Conservation (phyloP, 2,888 invertebrate species). For the Oxytorus armatus region DNA sequence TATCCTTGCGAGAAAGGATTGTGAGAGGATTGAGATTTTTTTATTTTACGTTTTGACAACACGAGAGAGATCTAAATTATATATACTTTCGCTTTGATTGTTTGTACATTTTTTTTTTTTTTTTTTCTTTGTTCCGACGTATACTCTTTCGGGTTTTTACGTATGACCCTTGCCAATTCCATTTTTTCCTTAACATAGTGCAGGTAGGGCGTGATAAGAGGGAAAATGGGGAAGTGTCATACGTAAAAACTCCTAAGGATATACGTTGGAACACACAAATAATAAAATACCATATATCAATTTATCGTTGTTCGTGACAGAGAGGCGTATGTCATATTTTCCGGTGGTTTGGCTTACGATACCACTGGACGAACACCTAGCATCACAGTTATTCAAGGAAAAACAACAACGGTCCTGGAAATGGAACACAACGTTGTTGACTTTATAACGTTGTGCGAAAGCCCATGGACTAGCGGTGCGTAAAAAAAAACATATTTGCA, state of each 20-base stretch:
- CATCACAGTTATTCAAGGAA: constrained; percentile 98
- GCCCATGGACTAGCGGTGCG: constrained; percentile 96
- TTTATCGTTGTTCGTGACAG: constrained; percentile 84
- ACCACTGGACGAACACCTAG: constrained; percentile 95
- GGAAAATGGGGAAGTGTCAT: no score
- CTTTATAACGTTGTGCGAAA: constrained; percentile 98
- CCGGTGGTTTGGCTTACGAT: constrained; percentile 97
- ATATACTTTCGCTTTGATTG: no score
- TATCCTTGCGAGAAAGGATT: not conserved
- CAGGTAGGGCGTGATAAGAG: no score
- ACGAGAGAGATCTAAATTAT: no score
- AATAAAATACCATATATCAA: no score
- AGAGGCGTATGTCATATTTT: constrained; percentile 98
- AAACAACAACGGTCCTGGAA: constrained; percentile 98
- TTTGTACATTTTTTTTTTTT: constrained; percentile 27
- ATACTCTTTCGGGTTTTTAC: no score
- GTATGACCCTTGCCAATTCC: no score
- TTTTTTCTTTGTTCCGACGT: no score
- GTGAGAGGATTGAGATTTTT: not conserved
- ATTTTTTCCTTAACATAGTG: no score
- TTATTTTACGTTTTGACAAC: no score
- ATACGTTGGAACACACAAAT: no score
- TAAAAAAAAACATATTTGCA: constrained; percentile 60
- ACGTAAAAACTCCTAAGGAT: no score
- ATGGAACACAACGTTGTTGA: constrained; percentile 99